Conservation (phyloP, 2,113 vertebrate genomes). For the Neogobius melanostomus region DNA sequence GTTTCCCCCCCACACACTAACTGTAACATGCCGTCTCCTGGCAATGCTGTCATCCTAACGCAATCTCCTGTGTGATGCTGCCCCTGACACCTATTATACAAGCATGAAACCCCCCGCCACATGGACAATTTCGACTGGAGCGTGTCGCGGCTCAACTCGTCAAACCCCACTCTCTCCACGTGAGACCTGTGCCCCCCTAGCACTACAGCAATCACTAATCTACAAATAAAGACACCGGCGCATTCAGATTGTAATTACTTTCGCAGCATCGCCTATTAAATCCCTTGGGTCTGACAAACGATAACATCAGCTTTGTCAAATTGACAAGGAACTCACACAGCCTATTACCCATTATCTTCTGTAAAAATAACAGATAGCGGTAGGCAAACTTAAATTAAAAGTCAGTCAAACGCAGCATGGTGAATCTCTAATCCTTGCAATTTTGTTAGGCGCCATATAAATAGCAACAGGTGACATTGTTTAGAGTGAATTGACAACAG, state of each 20-base stretch:
- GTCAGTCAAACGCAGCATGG: neutral
- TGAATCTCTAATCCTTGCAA: neutral
- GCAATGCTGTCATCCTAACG: neutral
- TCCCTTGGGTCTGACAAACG: neutral
- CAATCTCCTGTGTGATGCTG: neutral
- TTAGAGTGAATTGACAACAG: constrained; percentile 19
- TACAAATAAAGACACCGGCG: neutral
- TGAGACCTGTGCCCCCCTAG: neutral
- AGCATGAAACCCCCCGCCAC: neutral
- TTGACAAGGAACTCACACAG: neutral
- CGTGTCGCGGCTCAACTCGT: constrained; percentile 2
- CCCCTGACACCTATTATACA: constrained; percentile 3
- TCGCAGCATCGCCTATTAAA: neutral
- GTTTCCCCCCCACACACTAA: neutral
- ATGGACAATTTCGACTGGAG: neutral
- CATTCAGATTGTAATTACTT: constrained; percentile 21
- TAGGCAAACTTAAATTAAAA: neutral
- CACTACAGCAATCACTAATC: neutral
- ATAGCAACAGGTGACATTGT: neutral
- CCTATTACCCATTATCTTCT: neutral
- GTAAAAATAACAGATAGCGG: neutral
- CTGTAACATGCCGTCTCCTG: neutral
- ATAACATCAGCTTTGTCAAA: neutral
- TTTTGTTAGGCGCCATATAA: neutral
- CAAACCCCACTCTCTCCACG: neutral